phyloP scores from a whole-genome alignment of 2,888 invertebrate genomes.

The Alloscopus bannaensis region DNA sequence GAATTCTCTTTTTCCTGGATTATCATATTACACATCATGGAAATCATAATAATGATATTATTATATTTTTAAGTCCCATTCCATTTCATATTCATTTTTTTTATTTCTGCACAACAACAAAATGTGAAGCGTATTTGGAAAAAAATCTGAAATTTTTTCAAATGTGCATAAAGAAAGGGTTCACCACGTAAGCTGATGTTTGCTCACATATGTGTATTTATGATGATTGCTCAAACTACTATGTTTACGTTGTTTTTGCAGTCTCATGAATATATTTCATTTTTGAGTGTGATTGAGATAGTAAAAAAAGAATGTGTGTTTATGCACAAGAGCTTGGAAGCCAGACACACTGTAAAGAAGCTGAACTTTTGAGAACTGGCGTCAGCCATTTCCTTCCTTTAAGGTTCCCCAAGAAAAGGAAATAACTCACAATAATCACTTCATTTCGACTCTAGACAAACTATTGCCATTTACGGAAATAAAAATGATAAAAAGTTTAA shows the following conservation, averaged over 20 bases:
- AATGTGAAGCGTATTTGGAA: no score
- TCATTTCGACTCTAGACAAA: slow-evolving; percentile 37
- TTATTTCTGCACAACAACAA: not conserved
- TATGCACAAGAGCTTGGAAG: not conserved
- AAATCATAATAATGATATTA: slow-evolving; percentile 16
- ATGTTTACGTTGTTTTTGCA: not conserved
- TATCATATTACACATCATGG: slow-evolving; percentile 11
- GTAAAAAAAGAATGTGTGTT: not conserved
- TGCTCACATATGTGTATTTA: slow-evolving; percentile 6
- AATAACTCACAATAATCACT: slow-evolving; percentile 49
- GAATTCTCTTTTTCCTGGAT: slow-evolving; percentile 16
- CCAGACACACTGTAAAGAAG: not conserved
- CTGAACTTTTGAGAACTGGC: slow-evolving; percentile 22
- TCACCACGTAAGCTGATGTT: no score
- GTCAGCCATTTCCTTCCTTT: slow-evolving; percentile 44
- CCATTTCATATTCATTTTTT: not conserved
- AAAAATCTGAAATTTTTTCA: no score
- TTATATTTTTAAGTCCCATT: slow-evolving; percentile 18
- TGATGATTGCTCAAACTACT: not conserved
- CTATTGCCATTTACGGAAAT: slow-evolving; percentile 52
- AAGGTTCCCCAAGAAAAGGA: slow-evolving; percentile 40
- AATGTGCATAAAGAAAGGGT: no score
- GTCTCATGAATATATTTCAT: not conserved
- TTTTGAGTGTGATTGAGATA: slow-evolving; percentile 26
- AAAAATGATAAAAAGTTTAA: slow-evolving; percentile 25